These are phyloP conservation scores for Dicyrtomina minuta DNA, from an alignment of 2,888 invertebrate species.

Conservation along the genomic window DNA sequence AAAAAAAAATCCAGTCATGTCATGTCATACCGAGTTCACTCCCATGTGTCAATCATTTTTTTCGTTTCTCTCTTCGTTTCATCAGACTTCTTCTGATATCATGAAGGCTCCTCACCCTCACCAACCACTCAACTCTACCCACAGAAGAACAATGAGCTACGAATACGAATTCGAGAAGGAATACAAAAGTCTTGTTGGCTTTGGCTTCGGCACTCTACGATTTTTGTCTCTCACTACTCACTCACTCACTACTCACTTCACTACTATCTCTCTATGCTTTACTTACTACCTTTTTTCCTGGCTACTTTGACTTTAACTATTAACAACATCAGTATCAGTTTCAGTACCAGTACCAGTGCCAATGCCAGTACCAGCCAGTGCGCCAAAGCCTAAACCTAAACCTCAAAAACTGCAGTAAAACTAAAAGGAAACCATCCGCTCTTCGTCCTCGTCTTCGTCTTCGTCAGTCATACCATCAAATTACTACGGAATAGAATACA, in stretches of 20 bases:
- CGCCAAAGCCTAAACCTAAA: no score
- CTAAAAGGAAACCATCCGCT: no score
- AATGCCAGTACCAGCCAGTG: no score
- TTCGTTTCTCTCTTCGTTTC: constrained; percentile 45
- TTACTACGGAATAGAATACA: no score
- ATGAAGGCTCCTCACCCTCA: constrained; percentile 38
- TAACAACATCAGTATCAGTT: no score
- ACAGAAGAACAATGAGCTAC: constrained; percentile 24
- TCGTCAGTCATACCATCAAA: no score
- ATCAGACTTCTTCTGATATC: constrained; percentile 38
- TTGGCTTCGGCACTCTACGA: background rate
- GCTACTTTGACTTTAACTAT: background rate
- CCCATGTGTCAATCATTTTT: constrained; percentile 53
- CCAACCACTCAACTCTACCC: constrained; percentile 31
- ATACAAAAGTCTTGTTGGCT: constrained; percentile 12
- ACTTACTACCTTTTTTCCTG: constrained; percentile 7
- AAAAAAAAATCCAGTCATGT: constrained; percentile 52
- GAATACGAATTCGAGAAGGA: background rate
- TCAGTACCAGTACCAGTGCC: no score
- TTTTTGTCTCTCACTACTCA: no score
- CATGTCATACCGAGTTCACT: constrained; percentile 54
- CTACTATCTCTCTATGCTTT: background rate
- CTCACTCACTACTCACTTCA: no score
- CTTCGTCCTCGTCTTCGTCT: no score
- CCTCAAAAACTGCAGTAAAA: no score